These are phyloP conservation scores for Melinaea menophilus DNA, from an alignment of 2,888 invertebrate genomes.

Conservation along the genomic window DNA sequence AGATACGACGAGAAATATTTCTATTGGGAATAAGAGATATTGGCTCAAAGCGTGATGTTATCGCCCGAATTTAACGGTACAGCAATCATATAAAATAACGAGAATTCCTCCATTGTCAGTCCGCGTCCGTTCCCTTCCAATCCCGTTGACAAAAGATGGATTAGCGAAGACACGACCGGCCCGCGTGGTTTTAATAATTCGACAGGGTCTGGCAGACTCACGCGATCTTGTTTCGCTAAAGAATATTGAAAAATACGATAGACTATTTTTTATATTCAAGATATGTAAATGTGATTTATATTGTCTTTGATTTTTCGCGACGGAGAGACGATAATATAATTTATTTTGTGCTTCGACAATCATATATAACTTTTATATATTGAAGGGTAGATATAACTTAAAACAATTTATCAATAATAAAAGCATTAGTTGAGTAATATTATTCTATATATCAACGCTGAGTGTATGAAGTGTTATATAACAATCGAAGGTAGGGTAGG, in stretches of 20 bases:
- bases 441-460: neutral
- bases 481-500: neutral
- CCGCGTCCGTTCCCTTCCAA: slow-evolving; percentile 34
- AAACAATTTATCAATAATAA: no score
- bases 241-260: slow-evolving; percentile 28
- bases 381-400: no score
- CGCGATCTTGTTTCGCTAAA: slow-evolving; percentile 42
- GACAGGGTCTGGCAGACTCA: slow-evolving; percentile 35
- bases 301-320: neutral
- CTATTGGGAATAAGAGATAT: slow-evolving; percentile 9
- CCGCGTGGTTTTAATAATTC: slow-evolving; percentile 56
- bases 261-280: slow-evolving; percentile 6
- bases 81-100: slow-evolving; percentile 28
- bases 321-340: no score
- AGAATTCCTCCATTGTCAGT: slow-evolving; percentile 36
- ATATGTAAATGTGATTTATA: slow-evolving; percentile 1
- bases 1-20: no score
- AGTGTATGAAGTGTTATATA: neutral
- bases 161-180: slow-evolving; percentile 48
- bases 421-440: no score
- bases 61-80: slow-evolving; percentile 19
- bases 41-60: slow-evolving; percentile 19
- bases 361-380: no score
- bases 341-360: no score
- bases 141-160: slow-evolving; percentile 57